A percentile compares a stretch with the other conserved stretches of the same genome.
These are phyloP conservation scores for Pammene aurita DNA, from an alignment of 2,888 invertebrate species.

Conservation along the genomic window DNA sequence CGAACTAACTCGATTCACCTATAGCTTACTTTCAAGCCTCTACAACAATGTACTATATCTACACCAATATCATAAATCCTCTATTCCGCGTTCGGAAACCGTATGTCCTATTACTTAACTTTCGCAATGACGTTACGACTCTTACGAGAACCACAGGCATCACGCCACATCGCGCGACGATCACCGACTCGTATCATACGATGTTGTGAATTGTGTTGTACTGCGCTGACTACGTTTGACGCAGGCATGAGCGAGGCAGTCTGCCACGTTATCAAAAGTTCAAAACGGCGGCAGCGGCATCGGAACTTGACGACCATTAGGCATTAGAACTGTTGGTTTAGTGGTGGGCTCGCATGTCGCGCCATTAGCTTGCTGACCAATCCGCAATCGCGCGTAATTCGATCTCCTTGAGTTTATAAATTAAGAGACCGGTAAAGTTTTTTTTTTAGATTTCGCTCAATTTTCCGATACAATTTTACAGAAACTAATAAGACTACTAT, in stretches of 20 bases:
- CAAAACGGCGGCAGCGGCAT: not conserved
- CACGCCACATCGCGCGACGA: slow-evolving; percentile 75
- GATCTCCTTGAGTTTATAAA: slow-evolving; percentile 38
- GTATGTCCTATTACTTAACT: no score
- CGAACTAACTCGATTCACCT: no score
- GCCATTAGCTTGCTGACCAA: slow-evolving; percentile 37
- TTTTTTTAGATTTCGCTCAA: no score
- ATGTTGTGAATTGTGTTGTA: slow-evolving; percentile 1
- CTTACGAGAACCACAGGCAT: slow-evolving; percentile 60
- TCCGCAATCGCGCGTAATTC: slow-evolving; percentile 31
- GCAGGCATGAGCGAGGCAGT: slow-evolving; percentile 20
- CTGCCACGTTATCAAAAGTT: not conserved
- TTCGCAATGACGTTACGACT: slow-evolving; percentile 63
- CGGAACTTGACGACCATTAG: slow-evolving; percentile 6
- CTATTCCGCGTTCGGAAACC: no score
- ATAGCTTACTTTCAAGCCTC: no score
- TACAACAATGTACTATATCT: no score
- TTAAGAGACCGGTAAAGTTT: no score
- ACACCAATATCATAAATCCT: no score
- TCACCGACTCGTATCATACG: slow-evolving; percentile 51
- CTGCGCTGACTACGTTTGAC: slow-evolving; percentile 13
- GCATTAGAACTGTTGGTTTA: not conserved
- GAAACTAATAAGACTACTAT: no score
- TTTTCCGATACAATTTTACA: no score
- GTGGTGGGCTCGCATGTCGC: slow-evolving; percentile 37